Evolutionary conservation across 2,797 vertebrate genomes (phyloP), one percentile per base, ranked within the genome.

Genomic region (Merluccius polli): DNA sequence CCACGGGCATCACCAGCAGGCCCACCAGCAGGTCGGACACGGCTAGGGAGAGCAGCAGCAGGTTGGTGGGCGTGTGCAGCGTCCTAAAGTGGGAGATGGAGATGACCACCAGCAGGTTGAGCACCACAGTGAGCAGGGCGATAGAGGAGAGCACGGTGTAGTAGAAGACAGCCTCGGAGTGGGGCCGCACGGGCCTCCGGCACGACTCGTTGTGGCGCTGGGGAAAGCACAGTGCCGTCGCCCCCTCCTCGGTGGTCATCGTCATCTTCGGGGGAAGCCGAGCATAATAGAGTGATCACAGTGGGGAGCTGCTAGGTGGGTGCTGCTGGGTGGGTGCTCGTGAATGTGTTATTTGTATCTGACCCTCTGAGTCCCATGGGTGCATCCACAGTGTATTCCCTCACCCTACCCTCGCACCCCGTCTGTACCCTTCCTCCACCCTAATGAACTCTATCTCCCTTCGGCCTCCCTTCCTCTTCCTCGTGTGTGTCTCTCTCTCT

Each of bases 51-150:
- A 94, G 91, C 73, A 95, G 91, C 69, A 95, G 89, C 71, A 93
- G 88, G 80, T 94, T 95, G 82, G 92, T 92, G 0, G 90, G 91
- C 11, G 89, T 94, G 75, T 94, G 92, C 67, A 95, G 92, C 81
- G 94, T 89, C 77, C 84, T 93, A 48, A 95, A 95, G 89, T 90
- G 93, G 0, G 83, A 93, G 78, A 94, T 91, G 71, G 93, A 94
- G 84, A 94, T 15, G 0, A 94, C 90, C 30, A 95, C 88, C 68
- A 91, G 82, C 71, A 93, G 85, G 71, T 94, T 95, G 13, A 94
- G 93, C 27, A 84, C 75, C 0, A 94, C n/a, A 0, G 92, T 94
- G 84, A 93, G 67, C 24, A 81, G 32, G 0, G 81, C 9, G 59
- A 88, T 8, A 27, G 69, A 85, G 32, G 77, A 87, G 59, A 90